A percentile compares a stretch with the other conserved stretches of the same genome.
Conservation (phyloP, 1,140 invertebrate species). For the Halyomorpha halys region DNA sequence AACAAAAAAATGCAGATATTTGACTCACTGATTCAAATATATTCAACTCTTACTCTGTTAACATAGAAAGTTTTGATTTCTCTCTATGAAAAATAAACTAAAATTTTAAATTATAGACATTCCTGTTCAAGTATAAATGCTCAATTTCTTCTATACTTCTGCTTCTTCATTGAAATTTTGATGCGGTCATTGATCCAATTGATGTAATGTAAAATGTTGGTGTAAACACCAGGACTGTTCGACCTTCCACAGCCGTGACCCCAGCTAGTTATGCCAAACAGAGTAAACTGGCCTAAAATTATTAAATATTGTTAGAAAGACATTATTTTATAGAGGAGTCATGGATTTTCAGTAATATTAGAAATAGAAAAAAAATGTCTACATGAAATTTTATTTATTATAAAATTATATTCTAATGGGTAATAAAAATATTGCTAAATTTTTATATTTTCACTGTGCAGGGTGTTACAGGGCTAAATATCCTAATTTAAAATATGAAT, state of each 20-base stretch:
- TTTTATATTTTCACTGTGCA: too few species aligned
- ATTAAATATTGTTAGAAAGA: too few species aligned
- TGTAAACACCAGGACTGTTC: constrained; percentile 60
- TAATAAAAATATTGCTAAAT: too few species aligned
- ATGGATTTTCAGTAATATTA: too few species aligned
- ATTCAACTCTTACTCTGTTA: background rate
- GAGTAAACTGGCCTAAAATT: constrained; percentile 31
- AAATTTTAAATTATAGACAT: background rate
- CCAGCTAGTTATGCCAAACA: constrained; percentile 57
- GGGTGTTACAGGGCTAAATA: too few species aligned
- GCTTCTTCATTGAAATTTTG: constrained; percentile 14
- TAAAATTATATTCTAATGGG: too few species aligned
- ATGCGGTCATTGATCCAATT: constrained; percentile 52
- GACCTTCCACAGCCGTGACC: constrained; percentile 53
- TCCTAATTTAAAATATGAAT: too few species aligned
- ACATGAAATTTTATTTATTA: too few species aligned
- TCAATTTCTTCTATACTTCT: background rate
- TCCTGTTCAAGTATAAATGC: background rate
- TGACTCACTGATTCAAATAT: too few species aligned
- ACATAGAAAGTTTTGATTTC: background rate
- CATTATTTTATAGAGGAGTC: too few species aligned
- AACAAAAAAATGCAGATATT: too few species aligned
- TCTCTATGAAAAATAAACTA: background rate
- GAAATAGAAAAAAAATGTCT: too few species aligned
- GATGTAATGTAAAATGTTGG: constrained; percentile 47